Conservation (phyloP, 2,113 vertebrate genomes). For the Polypterus senegalus region DNA sequence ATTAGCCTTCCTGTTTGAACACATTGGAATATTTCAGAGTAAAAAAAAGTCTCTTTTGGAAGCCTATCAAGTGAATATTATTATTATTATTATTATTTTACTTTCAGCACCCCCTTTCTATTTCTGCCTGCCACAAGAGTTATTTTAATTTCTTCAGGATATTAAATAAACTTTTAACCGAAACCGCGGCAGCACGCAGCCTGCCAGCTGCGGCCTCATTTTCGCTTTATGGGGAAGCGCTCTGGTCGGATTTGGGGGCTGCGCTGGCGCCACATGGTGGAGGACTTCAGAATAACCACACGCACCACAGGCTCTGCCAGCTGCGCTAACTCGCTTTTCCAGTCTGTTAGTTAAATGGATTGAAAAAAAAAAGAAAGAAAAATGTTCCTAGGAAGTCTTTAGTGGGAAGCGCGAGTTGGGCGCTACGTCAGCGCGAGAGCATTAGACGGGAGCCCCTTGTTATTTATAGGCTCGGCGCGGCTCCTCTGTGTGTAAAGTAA, state of each 20-base stretch:
- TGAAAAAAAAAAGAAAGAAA: constrained; percentile 11
- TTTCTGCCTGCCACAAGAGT: constrained; percentile 51
- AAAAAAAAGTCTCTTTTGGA: constrained; percentile 37
- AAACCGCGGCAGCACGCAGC: constrained; percentile 42
- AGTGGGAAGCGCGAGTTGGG: constrained; percentile 40
- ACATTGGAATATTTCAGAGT: constrained; percentile 20
- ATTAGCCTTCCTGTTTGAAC: no score
- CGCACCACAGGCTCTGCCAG: constrained; percentile 59
- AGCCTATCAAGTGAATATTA: constrained; percentile 48
- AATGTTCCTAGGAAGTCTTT: constrained; percentile 50
- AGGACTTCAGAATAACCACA: constrained; percentile 81
- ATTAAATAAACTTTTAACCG: constrained; percentile 67
- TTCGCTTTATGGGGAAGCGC: constrained; percentile 20
- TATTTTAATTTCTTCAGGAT: constrained; percentile 77
- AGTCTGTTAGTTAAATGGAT: constrained; percentile 17
- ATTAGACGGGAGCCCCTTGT: constrained; percentile 15
- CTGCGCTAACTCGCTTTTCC: constrained; percentile 40
- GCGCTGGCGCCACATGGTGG: constrained; percentile 71
- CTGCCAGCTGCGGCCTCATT: constrained; percentile 49
- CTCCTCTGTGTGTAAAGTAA: constrained; percentile 25
- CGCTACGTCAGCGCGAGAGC: constrained; percentile 33
- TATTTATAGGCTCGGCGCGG: not conserved
- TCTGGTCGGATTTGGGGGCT: constrained; percentile 36
- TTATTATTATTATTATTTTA: constrained; percentile 49
- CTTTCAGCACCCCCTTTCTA: constrained; percentile 28